phyloP scores from a whole-genome alignment of 2,113 vertebrate genomes.

The Piliocolobus tephrosceles region DNA sequence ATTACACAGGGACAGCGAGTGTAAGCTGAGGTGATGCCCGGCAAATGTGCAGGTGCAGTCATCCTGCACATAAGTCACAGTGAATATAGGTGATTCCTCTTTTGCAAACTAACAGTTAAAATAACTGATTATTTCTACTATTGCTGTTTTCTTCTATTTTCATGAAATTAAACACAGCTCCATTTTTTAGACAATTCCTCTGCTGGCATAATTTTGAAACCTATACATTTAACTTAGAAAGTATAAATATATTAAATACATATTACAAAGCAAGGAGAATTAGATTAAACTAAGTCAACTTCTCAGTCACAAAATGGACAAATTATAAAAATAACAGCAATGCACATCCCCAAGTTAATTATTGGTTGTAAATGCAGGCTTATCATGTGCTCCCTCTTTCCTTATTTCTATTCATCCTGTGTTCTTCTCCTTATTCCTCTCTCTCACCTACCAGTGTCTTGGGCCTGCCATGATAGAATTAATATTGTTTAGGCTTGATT shows the following conservation, averaged over 20 bases:
- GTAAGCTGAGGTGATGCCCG: neutral
- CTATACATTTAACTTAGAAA: neutral
- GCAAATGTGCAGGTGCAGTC: neutral
- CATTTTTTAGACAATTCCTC: neutral
- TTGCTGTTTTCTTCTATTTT: neutral
- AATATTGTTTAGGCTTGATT: neutral
- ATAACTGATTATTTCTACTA: neutral
- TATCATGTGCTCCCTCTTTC: neutral
- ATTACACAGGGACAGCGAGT: neutral
- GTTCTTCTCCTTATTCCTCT: neutral
- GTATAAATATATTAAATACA: neutral
- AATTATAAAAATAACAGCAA: neutral
- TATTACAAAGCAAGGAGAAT: constrained; percentile 13
- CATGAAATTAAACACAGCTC: neutral
- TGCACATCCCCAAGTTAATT: neutral
- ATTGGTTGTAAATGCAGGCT: neutral
- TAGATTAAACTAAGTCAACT: neutral
- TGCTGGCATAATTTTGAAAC: neutral
- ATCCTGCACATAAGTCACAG: neutral
- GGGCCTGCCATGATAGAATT: neutral
- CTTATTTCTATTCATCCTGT: neutral
- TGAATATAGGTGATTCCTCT: neutral
- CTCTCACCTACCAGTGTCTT: neutral
- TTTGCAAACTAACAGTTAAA: neutral
- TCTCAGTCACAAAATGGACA: neutral